A percentile compares a stretch with the other conserved stretches of the same genome.
phyloP scores from a whole-genome alignment of 92 coral and sea anemone genomes.

The Palythoa grandiflora region DNA sequence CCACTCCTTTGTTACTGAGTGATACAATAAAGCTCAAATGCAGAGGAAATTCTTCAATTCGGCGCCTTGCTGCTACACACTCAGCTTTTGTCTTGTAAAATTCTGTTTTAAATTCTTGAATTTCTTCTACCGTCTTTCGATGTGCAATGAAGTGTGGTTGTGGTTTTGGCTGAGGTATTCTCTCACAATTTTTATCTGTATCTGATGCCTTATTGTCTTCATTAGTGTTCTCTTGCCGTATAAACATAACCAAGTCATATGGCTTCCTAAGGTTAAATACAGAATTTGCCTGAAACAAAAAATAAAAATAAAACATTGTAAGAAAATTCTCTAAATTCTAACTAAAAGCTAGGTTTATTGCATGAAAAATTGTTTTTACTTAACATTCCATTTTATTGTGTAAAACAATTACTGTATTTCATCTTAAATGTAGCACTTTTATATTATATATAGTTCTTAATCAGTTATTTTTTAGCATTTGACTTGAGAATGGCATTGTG shows the following conservation, averaged over 20 bases:
- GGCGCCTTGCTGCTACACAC: constrained; percentile 69
- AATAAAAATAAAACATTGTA: neutral
- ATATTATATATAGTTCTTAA: too few species aligned
- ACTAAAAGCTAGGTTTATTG: too few species aligned
- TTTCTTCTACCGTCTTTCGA: constrained; percentile 44
- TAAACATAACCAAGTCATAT: constrained; percentile 85
- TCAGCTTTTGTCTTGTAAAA: constrained; percentile 81
- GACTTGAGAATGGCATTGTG: too few species aligned
- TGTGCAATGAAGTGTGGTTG: constrained; percentile 18
- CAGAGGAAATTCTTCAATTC: constrained; percentile 72
- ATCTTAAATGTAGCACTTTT: too few species aligned
- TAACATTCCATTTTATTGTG: too few species aligned
- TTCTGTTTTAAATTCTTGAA: constrained; percentile 45
- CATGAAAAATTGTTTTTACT: too few species aligned
- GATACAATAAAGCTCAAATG: constrained; percentile 75
- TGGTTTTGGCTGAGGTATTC: constrained; percentile 66
- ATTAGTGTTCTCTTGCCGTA: constrained; percentile 72
- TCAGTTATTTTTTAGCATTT: too few species aligned
- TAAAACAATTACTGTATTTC: too few species aligned
- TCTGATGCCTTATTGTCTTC: constrained; percentile 55
- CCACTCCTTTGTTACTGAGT: constrained; percentile 81
- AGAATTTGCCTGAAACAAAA: constrained; percentile 74
- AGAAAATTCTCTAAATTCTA: too few species aligned
- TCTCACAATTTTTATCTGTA: constrained; percentile 58
- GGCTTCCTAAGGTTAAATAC: constrained; percentile 87